Base-by-base conservation (phyloP, 2,113 vertebrate genomes). In the Petroica traversi region DNA sequence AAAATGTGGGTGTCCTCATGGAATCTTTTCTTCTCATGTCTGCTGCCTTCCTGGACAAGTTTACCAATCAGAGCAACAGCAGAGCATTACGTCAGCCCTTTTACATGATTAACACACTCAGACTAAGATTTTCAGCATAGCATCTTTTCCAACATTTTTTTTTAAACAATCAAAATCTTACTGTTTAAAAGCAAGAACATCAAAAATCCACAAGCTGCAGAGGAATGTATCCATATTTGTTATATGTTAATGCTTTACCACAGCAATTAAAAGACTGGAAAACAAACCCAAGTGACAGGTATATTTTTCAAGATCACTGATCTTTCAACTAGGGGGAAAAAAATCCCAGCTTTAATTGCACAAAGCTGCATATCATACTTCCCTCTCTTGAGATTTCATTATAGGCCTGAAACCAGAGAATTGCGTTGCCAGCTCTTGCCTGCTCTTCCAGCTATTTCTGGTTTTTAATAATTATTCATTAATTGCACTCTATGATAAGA, bases 381-480 rank as follows among this genome's bases (percentile, higher is more conserved):
- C 51, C 68, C 71, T 97, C 97, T 95, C 96, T 49, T 54, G 97
- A 97, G 96, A 92, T 97, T 98, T 98, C 97, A 97, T 98, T 97
- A 97, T 57, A 96, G 94, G 93, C 89, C 96, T 31, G 36, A 95
- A 97, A 97, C 85, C 92, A 97, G 89, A 97, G 96, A 91, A 97
- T 59, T 94, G 78, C 89, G 64, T 36, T 94, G 91, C 95, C 89
- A 97, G 91, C 93, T 97, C 97, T 91, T 97, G 95, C 97, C 94
- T 96, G 91, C 86, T 98, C 95, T 98, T 95, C 95, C 82, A 98
- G 98, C 96, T 97, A 97, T 97, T 98, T 98, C 97, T 97, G 97
- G 94, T 40, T 97, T 98, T 98, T 98, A 98, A 98, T 98, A 97
- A 98, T 97, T 98, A 98, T 98, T 98, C 98, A 98, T 98, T 98